Evolutionary conservation across 2,113 vertebrate genomes (phyloP).

Genomic region (Dryoscopus gambensis): DNA sequence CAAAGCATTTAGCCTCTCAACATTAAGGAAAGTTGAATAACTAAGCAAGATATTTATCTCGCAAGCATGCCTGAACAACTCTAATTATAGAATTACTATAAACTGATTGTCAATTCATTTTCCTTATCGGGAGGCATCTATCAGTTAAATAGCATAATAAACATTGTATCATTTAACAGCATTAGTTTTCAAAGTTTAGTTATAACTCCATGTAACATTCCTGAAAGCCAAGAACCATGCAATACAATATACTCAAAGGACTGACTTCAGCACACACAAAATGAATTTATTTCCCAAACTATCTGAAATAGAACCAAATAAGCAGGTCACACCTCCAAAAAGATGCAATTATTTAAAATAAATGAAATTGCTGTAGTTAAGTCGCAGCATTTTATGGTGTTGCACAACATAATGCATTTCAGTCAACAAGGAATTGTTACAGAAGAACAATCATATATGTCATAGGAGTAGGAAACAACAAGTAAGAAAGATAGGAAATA

Average conservation of each 20-base stretch:
- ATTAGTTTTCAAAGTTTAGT: not conserved
- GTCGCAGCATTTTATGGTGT: not conserved
- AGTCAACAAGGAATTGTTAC: not conserved
- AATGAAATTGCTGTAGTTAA: not conserved
- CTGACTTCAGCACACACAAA: not conserved
- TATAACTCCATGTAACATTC: not conserved
- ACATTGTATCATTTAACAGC: not conserved
- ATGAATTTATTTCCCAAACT: not conserved
- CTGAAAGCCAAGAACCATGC: not conserved
- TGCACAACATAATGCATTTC: not conserved
- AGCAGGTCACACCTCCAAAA: not conserved
- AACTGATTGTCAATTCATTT: not conserved
- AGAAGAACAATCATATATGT: not conserved
- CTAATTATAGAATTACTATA: not conserved
- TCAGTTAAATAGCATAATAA: not conserved
- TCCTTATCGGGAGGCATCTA: not conserved
- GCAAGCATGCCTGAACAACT: not conserved
- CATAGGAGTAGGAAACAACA: not conserved
- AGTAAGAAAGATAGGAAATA: not conserved
- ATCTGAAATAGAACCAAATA: not conserved
- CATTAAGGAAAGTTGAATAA: not conserved
- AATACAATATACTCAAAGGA: not conserved
- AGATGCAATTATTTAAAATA: not conserved
- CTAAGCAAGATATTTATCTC: not conserved
- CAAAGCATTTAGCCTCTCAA: not conserved